These are phyloP conservation scores for Opisthograptis luteolata DNA, from an alignment of 2,888 invertebrate species.

Conservation along the genomic window DNA sequence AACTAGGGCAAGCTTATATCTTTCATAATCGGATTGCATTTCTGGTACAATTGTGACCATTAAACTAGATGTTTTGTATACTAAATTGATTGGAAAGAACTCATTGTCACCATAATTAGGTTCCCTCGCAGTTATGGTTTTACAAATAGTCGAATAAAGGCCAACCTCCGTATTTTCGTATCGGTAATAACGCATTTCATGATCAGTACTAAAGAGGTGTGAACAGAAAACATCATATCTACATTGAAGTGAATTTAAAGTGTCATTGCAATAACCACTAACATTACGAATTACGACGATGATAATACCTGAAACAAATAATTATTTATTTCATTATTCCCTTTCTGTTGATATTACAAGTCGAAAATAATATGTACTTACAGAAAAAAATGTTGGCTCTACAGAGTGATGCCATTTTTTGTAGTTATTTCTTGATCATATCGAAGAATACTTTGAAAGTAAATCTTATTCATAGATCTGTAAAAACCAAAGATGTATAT, in stretches of 20 bases:
- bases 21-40: too few species aligned
- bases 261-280: background rate
- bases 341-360: too few species aligned
- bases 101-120: background rate
- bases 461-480: too few species aligned
- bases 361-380: too few species aligned
- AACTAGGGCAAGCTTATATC: background rate
- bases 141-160: background rate
- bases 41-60: too few species aligned
- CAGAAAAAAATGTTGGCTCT: too few species aligned
- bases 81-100: background rate
- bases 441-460: too few species aligned
- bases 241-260: background rate
- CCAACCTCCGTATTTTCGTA: background rate
- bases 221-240: constrained; percentile 3
- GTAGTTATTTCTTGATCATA: too few species aligned
- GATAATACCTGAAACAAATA: constrained; percentile 11
- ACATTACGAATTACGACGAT: background rate
- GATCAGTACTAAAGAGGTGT: background rate
- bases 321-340: too few species aligned
- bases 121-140: background rate
- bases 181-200: background rate
- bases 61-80: too few species aligned
- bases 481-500: too few species aligned
- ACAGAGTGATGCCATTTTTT: too few species aligned